phyloP scores from a whole-genome alignment of 2,113 vertebrate species.

The Dasypus novemcinctus region DNA sequence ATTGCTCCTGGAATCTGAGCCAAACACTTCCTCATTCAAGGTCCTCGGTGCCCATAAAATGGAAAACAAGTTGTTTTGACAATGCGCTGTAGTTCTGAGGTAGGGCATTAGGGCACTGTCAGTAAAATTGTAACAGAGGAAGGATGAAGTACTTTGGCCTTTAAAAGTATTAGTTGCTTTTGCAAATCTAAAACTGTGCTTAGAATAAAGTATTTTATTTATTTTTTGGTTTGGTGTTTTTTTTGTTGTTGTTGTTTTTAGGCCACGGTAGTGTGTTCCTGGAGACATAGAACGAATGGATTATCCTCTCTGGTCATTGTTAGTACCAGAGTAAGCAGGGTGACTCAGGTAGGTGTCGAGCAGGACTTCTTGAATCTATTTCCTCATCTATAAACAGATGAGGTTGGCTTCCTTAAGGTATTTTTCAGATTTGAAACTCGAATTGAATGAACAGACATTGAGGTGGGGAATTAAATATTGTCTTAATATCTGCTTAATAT shows the following conservation, averaged over 20 bases:
- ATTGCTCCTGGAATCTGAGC: neutral
- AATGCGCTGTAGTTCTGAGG: neutral
- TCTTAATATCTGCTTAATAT: neutral
- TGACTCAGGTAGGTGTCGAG: neutral
- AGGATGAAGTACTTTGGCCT: neutral
- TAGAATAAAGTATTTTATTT: neutral
- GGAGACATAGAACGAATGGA: neutral
- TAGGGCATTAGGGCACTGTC: neutral
- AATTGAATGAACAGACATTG: neutral
- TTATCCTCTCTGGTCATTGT: neutral
- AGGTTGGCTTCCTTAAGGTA: neutral
- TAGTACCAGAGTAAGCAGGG: neutral
- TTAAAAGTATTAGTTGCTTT: neutral
- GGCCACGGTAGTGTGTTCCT: neutral
- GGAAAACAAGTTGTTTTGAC: neutral
- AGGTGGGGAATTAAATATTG: neutral
- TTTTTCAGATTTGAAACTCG: conserved; percentile 14
- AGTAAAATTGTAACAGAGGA: neutral
- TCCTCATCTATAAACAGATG: neutral
- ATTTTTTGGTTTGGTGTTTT: neutral
- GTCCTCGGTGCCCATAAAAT: neutral
- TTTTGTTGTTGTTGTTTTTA: neutral
- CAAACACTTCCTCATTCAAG: neutral
- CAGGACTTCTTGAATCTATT: neutral
- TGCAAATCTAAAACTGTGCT: neutral